Base-by-base conservation (phyloP, 2,113 vertebrate genomes). In the Podarcis cretensis region DNA sequence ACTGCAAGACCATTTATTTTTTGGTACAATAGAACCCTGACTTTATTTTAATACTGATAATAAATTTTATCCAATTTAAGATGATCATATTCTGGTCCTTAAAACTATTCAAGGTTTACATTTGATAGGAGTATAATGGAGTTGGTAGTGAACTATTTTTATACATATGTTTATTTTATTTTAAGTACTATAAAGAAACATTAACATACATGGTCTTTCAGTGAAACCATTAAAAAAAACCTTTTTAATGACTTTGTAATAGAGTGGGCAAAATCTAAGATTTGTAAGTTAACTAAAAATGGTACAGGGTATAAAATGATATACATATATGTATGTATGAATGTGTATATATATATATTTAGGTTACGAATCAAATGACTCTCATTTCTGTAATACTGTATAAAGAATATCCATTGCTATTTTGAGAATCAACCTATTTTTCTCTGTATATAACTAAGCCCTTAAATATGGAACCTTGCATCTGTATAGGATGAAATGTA, bases 71-170 rank as follows among this genome's bases (percentile, higher is more conserved):
- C 92, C 93, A 92, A 92, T 91, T 95, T 96, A 95, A 92, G 95
- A 94, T 95, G 92, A 96, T 96, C 91, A 94, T 95, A 77, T 96
- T 91, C 88, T 95, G 94, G 88, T 96, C 96, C 96, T 97, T 96
- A 94, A 96, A 96, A 96, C 94, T 95, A 85, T 94, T 96, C 96
- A 97, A 96, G 92, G 94, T 96, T 96, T 97, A 97, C 96, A 97
- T 97, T 97, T 97, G 87, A 93, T 95, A 97, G 95, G 91, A 95
- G 89, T 91, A 95, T 90, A 95, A 96, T 94, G 95, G 94, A 93
- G 96, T 97, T 97, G 93, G 95, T 96, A 96, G 96, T 91, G 20
- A 97, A 96, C 95, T 97, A 97, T 97, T 97, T 97, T 97, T 97
- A 97, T 97, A 97, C 94, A 92, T 89, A 89, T 86, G 87, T 88